Percentiles rank a stretch among this genome's conserved stretches.
Evolutionary conservation across 2,113 vertebrate genomes (phyloP).

Genomic region (Phylloscopus trochilus): DNA sequence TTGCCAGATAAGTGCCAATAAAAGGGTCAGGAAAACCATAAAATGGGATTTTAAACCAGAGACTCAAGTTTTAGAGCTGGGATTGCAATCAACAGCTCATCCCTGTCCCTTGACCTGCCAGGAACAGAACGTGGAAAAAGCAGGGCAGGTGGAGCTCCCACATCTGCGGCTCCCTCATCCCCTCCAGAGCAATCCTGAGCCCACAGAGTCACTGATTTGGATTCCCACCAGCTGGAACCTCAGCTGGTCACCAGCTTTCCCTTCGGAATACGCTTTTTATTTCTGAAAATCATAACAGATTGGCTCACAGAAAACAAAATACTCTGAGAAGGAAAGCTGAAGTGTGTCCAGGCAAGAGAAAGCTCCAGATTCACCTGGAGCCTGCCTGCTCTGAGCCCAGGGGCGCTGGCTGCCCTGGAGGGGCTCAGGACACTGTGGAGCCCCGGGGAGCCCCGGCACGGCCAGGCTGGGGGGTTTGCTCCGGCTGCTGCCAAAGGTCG

Average conservation of each 20-base stretch:
- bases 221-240: background rate
- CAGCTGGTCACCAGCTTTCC: background rate
- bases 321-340: accelerated
- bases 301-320: background rate
- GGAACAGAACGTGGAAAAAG: background rate
- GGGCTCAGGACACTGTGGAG: background rate
- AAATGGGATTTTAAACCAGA: background rate
- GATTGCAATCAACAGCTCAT: background rate
- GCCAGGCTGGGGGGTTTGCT: background rate
- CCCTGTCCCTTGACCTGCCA: background rate
- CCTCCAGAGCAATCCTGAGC: accelerated
- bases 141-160: background rate
- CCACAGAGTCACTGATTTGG: accelerated
- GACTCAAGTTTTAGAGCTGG: too few species aligned
- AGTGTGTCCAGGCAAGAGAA: accelerated
- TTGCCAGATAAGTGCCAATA: accelerated
- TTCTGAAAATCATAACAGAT: accelerated
- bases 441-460: accelerated
- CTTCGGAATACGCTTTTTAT: accelerated
- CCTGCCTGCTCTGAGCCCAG: accelerated
- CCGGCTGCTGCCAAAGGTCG: background rate
- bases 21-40: background rate
- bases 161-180: too few species aligned
- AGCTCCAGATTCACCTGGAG: accelerated
- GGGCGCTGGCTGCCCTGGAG: background rate